Conservation (phyloP, 1,140 invertebrate genomes). For the Pseudachorutes palmiensis region DNA sequence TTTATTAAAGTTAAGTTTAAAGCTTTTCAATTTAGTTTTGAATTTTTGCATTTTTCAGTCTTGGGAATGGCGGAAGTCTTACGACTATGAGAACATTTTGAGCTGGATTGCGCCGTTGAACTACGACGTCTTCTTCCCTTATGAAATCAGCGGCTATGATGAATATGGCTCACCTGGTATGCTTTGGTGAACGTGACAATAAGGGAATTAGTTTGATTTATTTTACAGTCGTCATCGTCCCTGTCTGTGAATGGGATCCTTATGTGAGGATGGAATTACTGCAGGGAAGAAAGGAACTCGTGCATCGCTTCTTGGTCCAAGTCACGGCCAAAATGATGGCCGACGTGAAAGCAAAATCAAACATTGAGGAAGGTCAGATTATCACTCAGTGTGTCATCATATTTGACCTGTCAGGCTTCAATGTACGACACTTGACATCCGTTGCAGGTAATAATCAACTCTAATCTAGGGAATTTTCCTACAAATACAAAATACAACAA, state of each 20-base stretch:
- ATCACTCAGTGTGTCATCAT: slow-evolving; percentile 15
- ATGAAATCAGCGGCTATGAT: slow-evolving; percentile 13
- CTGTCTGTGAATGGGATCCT: slow-evolving; percentile 13
- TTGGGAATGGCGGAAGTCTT: slow-evolving; percentile 5
- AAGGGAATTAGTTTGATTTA: background rate
- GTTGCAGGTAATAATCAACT: slow-evolving; percentile 8
- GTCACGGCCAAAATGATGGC: slow-evolving; percentile 12
- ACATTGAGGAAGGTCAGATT: background rate
- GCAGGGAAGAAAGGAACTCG: background rate
- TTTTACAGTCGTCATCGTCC: slow-evolving; percentile 8
- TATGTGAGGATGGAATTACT: slow-evolving; percentile 2
- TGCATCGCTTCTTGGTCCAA: slow-evolving; percentile 6
- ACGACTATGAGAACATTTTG: slow-evolving; percentile 5
- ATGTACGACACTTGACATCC: slow-evolving; percentile 6
- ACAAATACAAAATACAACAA: background rate
- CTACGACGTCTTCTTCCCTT: slow-evolving; percentile 7
- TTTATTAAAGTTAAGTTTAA: background rate
- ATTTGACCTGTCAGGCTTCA: slow-evolving; percentile 10
- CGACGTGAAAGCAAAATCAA: background rate
- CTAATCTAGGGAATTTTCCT: background rate
- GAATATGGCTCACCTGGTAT: slow-evolving; percentile 1
- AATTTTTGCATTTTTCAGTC: slow-evolving; percentile 8
- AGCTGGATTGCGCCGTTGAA: background rate
- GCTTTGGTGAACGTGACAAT: too few species aligned
- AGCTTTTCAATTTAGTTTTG: background rate